A percentile compares a stretch with the other conserved stretches of the same genome.
Evolutionary conservation across 1,140 invertebrate species (phyloP).

Genomic region (Drosophila sp.): DNA sequence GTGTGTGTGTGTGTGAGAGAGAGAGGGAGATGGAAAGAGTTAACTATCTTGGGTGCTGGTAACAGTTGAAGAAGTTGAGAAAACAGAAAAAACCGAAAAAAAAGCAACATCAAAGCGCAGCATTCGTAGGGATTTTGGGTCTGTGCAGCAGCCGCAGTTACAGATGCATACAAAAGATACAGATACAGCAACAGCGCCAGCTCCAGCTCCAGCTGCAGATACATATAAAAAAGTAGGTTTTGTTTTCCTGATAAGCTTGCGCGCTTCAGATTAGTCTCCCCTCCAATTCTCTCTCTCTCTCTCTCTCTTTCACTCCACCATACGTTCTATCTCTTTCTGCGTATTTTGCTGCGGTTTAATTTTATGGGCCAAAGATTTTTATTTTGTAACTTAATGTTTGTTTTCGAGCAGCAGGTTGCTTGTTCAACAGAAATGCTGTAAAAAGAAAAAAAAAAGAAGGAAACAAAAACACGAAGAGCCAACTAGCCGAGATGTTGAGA

Average conservation of each 20-base stretch:
- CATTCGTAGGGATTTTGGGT: constrained; percentile 32
- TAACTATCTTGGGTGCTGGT: constrained; percentile 66
- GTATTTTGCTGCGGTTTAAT: constrained; percentile 72
- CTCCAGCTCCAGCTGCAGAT: constrained; percentile 21
- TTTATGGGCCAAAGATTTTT: constrained; percentile 76
- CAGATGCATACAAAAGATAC: constrained; percentile 30
- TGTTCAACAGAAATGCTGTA: constrained; percentile 62
- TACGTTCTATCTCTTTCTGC: constrained; percentile 47
- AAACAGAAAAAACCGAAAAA: constrained; percentile 3
- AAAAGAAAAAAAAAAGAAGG: constrained; percentile 15
- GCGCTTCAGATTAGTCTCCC: constrained; percentile 62
- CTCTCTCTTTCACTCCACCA: not conserved
- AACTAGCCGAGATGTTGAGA: constrained; percentile 21
- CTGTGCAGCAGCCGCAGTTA: constrained; percentile 48
- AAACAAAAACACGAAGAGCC: not conserved
- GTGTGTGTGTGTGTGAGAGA: constrained; percentile 8
- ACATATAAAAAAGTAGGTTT: constrained; percentile 73
- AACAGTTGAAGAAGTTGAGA: constrained; percentile 36
- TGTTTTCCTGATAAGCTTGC: constrained; percentile 73
- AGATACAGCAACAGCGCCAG: constrained; percentile 35
- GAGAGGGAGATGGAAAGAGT: constrained; percentile 28
- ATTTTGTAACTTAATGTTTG: constrained; percentile 79
- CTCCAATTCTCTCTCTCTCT: not conserved
- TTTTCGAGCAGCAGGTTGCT: constrained; percentile 68
- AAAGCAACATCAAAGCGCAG: constrained; percentile 68